Conservation (phyloP, 2,888 invertebrate species). For the Leptopilina drosophilae region DNA sequence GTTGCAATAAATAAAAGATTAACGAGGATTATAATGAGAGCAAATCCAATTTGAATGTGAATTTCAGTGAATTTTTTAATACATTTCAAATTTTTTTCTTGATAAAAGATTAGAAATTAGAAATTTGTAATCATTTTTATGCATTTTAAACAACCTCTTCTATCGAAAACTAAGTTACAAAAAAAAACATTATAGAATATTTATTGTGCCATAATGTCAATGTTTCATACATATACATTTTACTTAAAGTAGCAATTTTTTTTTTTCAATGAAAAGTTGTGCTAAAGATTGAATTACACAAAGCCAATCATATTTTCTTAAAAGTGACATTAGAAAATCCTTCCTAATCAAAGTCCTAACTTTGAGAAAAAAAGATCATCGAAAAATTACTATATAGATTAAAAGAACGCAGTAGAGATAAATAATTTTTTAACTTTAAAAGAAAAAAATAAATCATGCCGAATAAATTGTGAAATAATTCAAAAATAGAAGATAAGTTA, state of each 20-base stretch:
- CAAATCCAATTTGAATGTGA: no score
- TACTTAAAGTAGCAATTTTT: no score
- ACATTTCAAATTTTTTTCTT: no score
- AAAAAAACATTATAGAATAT: no score
- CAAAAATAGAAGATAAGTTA: neutral
- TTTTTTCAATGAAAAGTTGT: no score
- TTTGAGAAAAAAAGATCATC: neutral
- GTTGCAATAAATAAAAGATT: no score
- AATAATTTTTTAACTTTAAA: neutral
- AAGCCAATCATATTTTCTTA: constrained; percentile 1
- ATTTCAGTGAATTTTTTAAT: no score
- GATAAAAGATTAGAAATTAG: no score
- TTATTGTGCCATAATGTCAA: neutral
- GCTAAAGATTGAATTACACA: neutral
- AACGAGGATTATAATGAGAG: no score
- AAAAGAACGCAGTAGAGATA: neutral
- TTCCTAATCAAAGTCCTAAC: neutral
- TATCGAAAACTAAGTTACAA: no score
- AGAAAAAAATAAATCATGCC: constrained; percentile 13
- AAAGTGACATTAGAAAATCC: neutral
- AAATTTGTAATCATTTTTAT: no score
- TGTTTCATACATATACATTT: neutral
- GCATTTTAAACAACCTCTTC: no score
- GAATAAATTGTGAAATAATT: constrained; percentile 16
- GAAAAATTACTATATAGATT: constrained; percentile 26